Evolutionary conservation across 2,113 vertebrate genomes (phyloP).

Genomic region (Saimiri boliviensis): DNA sequence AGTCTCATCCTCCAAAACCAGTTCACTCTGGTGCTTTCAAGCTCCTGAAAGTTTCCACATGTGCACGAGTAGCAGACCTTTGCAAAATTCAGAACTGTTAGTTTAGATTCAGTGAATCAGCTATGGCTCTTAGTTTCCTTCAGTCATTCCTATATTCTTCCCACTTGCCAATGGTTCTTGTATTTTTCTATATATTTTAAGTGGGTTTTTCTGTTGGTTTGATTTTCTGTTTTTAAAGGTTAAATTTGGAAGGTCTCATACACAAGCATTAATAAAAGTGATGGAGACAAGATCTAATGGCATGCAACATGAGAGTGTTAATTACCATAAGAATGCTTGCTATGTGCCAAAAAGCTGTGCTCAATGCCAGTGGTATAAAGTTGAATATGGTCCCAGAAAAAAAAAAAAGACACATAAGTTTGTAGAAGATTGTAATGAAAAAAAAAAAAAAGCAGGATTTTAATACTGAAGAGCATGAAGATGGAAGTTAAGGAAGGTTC

Average conservation of each 20-base stretch:
- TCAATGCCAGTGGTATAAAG: not conserved
- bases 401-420: not conserved
- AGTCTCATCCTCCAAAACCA: not conserved
- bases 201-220: not conserved
- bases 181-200: not conserved
- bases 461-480: not conserved
- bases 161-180: not conserved
- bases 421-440: not conserved
- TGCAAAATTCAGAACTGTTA: not conserved
- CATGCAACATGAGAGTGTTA: conserved; percentile 32
- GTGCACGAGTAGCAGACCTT: not conserved
- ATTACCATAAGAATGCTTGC: not conserved
- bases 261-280: conserved; percentile 41
- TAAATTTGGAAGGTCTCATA: conserved; percentile 50
- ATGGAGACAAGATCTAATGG: conserved; percentile 61
- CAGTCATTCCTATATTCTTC: not conserved
- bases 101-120: not conserved
- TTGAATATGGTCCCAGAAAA: not conserved
- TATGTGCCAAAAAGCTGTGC: not conserved
- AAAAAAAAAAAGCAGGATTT: not conserved
- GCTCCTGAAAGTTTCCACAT: not conserved
- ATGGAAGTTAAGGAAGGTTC: not conserved
- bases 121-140: not conserved
- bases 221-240: conserved; percentile 17
- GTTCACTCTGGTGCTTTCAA: not conserved